Evolutionary conservation across 2,113 vertebrate genomes (phyloP).

Genomic region (Anhinga rufa): DNA sequence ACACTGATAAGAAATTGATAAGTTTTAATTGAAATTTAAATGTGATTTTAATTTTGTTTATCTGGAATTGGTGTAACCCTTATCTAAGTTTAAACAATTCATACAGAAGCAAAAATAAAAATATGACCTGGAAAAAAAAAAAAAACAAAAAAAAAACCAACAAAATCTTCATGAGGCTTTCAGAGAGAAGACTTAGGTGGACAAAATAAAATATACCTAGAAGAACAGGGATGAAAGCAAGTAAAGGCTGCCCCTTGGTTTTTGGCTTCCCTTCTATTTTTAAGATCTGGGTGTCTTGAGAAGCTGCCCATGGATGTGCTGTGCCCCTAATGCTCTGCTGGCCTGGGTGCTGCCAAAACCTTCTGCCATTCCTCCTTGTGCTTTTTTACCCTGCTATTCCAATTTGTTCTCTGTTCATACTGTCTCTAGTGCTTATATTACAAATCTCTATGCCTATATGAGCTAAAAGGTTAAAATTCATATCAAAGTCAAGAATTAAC

Average conservation of each 20-base stretch:
- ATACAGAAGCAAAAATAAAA: neutral
- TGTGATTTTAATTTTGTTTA: neutral
- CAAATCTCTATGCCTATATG: neutral
- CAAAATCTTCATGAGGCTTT: neutral
- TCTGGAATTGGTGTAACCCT: neutral
- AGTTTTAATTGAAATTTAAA: neutral
- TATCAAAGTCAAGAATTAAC: neutral
- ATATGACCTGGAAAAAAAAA: neutral
- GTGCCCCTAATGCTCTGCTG: too few species aligned
- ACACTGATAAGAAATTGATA: neutral
- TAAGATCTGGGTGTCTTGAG: neutral
- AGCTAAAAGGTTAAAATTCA: neutral
- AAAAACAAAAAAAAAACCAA: fast-evolving
- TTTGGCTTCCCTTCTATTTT: neutral
- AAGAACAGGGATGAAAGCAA: neutral
- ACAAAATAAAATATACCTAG: neutral
- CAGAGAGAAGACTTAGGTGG: neutral
- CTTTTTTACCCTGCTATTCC: neutral
- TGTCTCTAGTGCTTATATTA: neutral
- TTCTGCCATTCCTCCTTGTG: neutral
- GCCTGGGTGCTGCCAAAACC: neutral
- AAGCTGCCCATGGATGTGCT: neutral
- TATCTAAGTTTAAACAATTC: neutral
- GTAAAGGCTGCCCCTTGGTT: neutral
- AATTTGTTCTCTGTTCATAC: neutral